Conservation (phyloP, 1,140 invertebrate species). For the Tetragnatha versicolor region DNA sequence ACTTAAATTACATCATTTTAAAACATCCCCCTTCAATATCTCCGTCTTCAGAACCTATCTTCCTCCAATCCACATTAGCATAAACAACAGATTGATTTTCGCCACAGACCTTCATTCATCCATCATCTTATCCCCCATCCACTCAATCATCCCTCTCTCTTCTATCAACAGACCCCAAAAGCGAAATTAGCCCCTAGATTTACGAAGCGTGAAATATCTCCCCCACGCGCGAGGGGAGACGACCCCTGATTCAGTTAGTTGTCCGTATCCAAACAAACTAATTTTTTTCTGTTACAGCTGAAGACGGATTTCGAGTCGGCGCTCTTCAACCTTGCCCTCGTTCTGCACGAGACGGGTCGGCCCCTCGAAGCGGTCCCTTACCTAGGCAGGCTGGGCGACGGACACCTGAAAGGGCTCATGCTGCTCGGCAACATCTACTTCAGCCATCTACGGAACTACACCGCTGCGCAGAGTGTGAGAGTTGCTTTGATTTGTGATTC, state of each 20-base stretch:
- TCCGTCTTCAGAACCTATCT: too few relatives aligned
- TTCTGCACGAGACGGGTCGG: conserved; percentile 84
- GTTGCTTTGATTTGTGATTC: conserved; percentile 66
- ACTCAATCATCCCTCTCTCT: too few relatives aligned
- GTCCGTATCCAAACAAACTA: background rate
- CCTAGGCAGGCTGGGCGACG: conserved; percentile 88
- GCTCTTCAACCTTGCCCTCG: conserved; percentile 90
- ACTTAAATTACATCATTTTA: too few relatives aligned
- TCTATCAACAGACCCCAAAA: too few relatives aligned
- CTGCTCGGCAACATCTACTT: conserved; percentile 97
- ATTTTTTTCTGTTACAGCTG: conserved; percentile 58
- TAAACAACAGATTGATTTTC: too few relatives aligned
- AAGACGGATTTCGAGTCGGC: conserved; percentile 80
- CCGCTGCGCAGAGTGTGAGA: conserved; percentile 89
- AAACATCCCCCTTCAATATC: too few relatives aligned
- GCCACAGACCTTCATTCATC: too few relatives aligned
- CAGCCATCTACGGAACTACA: conserved; percentile 91
- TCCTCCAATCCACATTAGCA: too few relatives aligned
- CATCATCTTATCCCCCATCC: too few relatives aligned
- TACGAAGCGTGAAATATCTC: too few relatives aligned
- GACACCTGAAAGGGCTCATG: conserved; percentile 93
- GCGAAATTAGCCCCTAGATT: too few relatives aligned
- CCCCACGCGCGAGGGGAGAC: too few relatives aligned
- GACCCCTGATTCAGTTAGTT: background rate
- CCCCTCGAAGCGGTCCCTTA: conserved; percentile 91